These are phyloP conservation scores for Enchytraeus crypticus DNA, from an alignment of 2,888 invertebrate genomes.

Conservation along the genomic window DNA sequence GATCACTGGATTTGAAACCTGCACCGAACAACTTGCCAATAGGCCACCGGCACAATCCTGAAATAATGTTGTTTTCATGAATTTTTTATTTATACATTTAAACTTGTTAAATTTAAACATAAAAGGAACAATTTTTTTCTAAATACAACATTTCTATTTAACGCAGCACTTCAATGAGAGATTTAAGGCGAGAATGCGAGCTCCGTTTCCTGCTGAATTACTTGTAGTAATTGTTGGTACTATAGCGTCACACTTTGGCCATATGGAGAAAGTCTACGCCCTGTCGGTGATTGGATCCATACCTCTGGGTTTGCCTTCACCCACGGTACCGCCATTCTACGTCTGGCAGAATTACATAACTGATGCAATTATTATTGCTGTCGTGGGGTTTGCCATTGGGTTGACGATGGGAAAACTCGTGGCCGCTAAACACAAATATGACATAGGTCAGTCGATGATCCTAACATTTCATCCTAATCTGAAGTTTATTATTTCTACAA, in stretches of 20 bases:
- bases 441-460: constrained; percentile 17
- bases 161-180: constrained; percentile 41
- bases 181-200: constrained; percentile 54
- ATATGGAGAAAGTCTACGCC: constrained; percentile 7
- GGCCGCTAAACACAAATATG: constrained; percentile 25
- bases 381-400: constrained; percentile 27
- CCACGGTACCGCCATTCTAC: constrained; percentile 32
- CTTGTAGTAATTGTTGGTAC: constrained; percentile 40
- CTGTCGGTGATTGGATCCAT: constrained; percentile 30
- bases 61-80: too few relatives aligned
- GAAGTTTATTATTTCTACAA: too few relatives aligned
- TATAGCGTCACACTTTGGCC: constrained; percentile 33
- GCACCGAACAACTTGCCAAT: too few relatives aligned
- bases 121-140: too few relatives aligned
- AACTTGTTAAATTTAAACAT: too few relatives aligned
- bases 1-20: too few relatives aligned
- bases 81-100: too few relatives aligned
- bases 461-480: too few relatives aligned
- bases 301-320: constrained; percentile 37
- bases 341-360: constrained; percentile 31
- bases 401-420: constrained; percentile 30
- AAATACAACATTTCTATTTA: too few relatives aligned
- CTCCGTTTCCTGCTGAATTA: constrained; percentile 55
- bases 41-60: too few relatives aligned
- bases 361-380: constrained; percentile 24